These are phyloP conservation scores for Diplolepis rosae DNA, from an alignment of 2,888 invertebrate species.

Conservation along the genomic window DNA sequence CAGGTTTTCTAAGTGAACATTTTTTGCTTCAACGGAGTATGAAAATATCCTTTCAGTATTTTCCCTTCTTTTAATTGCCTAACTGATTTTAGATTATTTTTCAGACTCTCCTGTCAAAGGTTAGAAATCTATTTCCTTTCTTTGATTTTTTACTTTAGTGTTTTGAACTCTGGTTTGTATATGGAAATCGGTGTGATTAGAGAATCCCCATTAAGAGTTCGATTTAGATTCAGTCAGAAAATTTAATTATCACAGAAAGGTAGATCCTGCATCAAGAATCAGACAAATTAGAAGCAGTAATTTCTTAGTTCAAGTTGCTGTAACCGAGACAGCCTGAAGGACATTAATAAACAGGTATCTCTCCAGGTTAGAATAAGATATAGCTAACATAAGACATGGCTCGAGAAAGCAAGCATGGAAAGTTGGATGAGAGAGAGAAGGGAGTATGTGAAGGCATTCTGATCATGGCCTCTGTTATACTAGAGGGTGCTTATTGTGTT, in stretches of 20 bases:
- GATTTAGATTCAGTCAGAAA: background rate
- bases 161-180: too few species aligned
- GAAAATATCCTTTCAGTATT: too few species aligned
- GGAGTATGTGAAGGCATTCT: constrained; percentile 39
- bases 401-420: constrained; percentile 31
- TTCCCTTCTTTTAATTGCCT: too few species aligned
- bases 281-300: constrained; percentile 35
- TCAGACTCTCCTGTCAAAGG: too few species aligned
- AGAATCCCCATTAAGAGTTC: background rate
- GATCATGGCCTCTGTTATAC: constrained; percentile 44
- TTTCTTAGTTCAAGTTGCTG: constrained; percentile 29
- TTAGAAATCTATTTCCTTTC: background rate
- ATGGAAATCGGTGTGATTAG: too few species aligned
- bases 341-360: constrained; percentile 31
- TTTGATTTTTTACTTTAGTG: background rate
- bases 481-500: constrained; percentile 39
- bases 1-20: too few species aligned
- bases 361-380: constrained; percentile 16
- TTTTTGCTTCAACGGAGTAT: too few species aligned
- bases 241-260: background rate
- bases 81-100: too few species aligned
- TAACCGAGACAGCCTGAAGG: constrained; percentile 14
- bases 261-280: constrained; percentile 19
- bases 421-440: constrained; percentile 11
- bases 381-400: constrained; percentile 19